Conservation (phyloP, 92 coral and sea anemone genomes). For the Scolanthus callimorphus region DNA sequence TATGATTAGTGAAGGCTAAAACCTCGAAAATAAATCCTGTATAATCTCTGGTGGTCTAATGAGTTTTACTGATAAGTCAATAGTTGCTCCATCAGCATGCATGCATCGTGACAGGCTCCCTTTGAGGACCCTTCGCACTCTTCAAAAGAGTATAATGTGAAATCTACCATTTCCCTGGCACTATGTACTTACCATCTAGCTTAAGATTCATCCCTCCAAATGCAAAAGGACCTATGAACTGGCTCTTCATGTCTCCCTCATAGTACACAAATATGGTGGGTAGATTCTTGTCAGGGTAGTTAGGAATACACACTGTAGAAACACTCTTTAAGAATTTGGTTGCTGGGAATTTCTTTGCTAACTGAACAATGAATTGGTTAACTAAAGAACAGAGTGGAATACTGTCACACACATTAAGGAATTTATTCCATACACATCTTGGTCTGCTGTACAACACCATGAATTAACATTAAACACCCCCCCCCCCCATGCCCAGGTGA, state of each 20-base stretch:
- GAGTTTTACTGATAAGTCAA: no score
- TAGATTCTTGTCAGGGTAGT: slow-evolving; percentile 96
- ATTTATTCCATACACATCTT: neutral
- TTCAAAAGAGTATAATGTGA: no score
- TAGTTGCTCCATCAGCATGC: no score
- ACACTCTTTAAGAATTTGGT: slow-evolving; percentile 91
- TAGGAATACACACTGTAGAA: slow-evolving; percentile 92
- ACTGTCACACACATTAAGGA: slow-evolving; percentile 23
- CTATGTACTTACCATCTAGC: slow-evolving; percentile 72
- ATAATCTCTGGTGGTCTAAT: no score
- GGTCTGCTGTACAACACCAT: neutral
- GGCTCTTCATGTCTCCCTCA: slow-evolving; percentile 81
- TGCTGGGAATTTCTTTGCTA: slow-evolving; percentile 83
- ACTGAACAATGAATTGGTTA: slow-evolving; percentile 62
- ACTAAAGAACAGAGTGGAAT: slow-evolving; percentile 84
- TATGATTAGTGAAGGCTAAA: no score
- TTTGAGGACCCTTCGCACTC: no score
- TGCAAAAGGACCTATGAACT: slow-evolving; percentile 80
- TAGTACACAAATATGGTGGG: slow-evolving; percentile 88
- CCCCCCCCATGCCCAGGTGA: neutral
- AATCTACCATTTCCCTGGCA: no score
- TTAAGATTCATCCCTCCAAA: slow-evolving; percentile 97
- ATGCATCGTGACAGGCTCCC: no score
- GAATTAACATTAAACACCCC: neutral
- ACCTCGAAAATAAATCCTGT: no score